These are phyloP conservation scores for Heliothis virescens DNA, from an alignment of 1,140 invertebrate species.

Conservation along the genomic window DNA sequence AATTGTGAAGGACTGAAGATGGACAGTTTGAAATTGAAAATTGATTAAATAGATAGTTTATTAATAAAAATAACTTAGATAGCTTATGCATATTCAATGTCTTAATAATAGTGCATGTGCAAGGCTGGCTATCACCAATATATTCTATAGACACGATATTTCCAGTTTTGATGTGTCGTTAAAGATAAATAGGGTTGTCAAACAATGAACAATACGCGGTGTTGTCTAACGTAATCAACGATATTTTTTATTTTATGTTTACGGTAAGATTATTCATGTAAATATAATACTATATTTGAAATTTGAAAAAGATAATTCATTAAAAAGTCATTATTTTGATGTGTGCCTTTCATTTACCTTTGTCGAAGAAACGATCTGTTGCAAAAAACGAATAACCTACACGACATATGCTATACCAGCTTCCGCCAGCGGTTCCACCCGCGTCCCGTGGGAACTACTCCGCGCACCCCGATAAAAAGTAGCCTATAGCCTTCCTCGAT, in stretches of 20 bases:
- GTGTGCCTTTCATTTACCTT: not conserved
- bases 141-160: not conserved
- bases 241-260: conserved; percentile 42
- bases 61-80: not conserved
- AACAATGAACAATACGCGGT: conserved; percentile 38
- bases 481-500: no score
- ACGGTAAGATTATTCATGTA: conserved; percentile 40
- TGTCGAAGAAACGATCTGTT: not conserved
- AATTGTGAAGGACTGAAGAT: not conserved
- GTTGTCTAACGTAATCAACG: conserved; percentile 38
- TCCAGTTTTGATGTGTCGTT: conserved; percentile 17
- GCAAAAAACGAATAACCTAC: no score
- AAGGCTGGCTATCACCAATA: not conserved
- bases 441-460: no score
- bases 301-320: conserved; percentile 36
- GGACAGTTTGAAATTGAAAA: no score
- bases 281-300: conserved; percentile 41
- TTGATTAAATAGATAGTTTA: not conserved
- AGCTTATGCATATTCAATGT: not conserved
- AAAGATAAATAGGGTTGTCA: conserved; percentile 23
- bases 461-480: no score
- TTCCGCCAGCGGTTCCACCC: no score
- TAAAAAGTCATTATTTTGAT: conserved; percentile 42
- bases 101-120: not conserved
- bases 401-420: no score